These are phyloP conservation scores for Hippoglossus stenolepis DNA, from an alignment of 2,113 vertebrate genomes.

Conservation along the genomic window DNA sequence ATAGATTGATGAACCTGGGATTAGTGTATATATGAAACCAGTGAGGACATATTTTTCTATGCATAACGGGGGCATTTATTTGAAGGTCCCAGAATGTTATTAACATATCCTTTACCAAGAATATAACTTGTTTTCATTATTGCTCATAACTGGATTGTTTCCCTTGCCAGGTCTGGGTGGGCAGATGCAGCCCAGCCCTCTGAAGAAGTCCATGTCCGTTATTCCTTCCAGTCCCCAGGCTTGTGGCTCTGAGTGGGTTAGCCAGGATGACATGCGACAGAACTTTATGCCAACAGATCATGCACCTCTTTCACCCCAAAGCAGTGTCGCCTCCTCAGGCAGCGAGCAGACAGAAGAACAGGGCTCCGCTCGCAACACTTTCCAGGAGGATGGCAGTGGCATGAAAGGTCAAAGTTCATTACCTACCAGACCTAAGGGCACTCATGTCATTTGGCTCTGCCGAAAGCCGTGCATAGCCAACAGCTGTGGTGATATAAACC, in stretches of 20 bases:
- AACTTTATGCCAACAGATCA: constrained; percentile 87
- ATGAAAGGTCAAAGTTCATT: constrained; percentile 89
- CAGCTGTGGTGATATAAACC: constrained; percentile 23
- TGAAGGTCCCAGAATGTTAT: neutral
- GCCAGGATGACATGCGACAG: constrained; percentile 86
- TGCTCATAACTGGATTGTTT: constrained; percentile 23
- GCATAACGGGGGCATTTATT: neutral
- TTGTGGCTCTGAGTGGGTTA: constrained; percentile 88
- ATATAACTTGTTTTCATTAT: neutral
- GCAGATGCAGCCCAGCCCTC: constrained; percentile 90
- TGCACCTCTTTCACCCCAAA: constrained; percentile 93
- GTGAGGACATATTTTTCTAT: neutral
- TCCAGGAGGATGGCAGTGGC: constrained; percentile 94
- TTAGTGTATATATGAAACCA: neutral
- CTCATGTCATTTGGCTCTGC: constrained; percentile 9
- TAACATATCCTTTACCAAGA: neutral
- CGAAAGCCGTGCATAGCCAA: constrained; percentile 18
- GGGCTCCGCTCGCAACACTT: constrained; percentile 89
- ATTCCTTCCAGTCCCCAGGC: constrained; percentile 87
- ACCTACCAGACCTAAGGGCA: neutral
- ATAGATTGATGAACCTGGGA: neutral
- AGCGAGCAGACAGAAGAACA: constrained; percentile 95
- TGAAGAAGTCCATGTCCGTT: constrained; percentile 90
- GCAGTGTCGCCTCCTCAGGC: constrained; percentile 94
- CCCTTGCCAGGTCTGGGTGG: constrained; percentile 78